These are phyloP conservation scores for Chloropsis hardwickii DNA, from an alignment of 2,113 vertebrate genomes.

Conservation along the genomic window DNA sequence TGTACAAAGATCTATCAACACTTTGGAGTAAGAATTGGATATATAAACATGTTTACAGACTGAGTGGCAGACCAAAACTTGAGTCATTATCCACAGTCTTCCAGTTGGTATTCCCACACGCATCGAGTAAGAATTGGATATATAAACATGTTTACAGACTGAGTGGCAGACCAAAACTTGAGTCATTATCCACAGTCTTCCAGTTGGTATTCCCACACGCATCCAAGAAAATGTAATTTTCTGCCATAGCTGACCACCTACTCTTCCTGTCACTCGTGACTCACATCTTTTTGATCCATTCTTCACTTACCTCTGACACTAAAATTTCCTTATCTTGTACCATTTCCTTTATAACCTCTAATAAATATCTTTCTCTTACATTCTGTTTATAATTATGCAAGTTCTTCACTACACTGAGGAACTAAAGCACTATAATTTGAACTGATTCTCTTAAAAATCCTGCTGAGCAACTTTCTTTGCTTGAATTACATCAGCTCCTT, in stretches of 20 bases:
- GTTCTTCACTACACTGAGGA: neutral
- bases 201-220: neutral
- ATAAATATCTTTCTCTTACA: neutral
- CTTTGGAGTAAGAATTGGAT: neutral
- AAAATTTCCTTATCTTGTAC: neutral
- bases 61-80: slow-evolving; percentile 11
- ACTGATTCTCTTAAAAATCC: neutral
- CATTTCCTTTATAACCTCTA: neutral
- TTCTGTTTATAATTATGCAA: neutral
- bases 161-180: slow-evolving; percentile 16
- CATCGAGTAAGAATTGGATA: neutral
- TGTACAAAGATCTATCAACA: neutral
- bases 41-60: neutral
- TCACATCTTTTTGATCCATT: neutral
- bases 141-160: neutral
- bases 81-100: slow-evolving; percentile 42
- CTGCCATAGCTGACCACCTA: neutral
- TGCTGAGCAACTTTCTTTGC: neutral
- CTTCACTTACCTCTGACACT: neutral
- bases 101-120: neutral
- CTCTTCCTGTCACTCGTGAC: neutral
- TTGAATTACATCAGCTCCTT: neutral
- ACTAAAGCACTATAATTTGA: neutral
- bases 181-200: slow-evolving; percentile 41
- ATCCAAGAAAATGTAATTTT: neutral